phyloP scores from a whole-genome alignment of 2,888 invertebrate species.

The Glaucopsyche alexis region DNA sequence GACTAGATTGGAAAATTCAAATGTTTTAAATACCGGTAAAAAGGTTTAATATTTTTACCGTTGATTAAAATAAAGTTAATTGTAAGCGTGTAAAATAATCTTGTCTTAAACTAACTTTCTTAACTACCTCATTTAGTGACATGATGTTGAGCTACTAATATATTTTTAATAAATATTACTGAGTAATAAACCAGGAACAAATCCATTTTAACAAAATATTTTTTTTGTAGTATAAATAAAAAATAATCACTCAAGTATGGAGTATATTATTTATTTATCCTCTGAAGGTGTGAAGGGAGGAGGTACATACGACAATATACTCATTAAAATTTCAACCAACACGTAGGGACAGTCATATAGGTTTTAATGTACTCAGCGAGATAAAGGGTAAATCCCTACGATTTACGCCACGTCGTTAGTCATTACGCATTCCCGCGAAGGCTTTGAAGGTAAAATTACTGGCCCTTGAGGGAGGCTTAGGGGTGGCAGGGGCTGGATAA shows the following conservation, averaged over 20 bases:
- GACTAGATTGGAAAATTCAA: slow-evolving; percentile 1
- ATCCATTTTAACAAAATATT: background rate
- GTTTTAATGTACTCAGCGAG: slow-evolving; percentile 37
- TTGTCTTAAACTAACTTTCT: background rate
- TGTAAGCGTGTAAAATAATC: no score
- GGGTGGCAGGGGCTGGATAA: slow-evolving; percentile 53
- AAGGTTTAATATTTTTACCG: background rate
- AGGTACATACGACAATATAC: slow-evolving; percentile 19
- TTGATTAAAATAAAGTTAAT: no score
- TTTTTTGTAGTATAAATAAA: background rate
- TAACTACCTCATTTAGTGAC: background rate
- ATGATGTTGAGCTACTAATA: no score
- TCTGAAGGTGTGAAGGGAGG: background rate
- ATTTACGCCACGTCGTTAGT: slow-evolving; percentile 71
- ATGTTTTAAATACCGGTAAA: background rate
- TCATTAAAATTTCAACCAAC: slow-evolving; percentile 20
- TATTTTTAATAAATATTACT: background rate
- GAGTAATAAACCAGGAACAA: background rate
- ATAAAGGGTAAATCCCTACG: slow-evolving; percentile 65
- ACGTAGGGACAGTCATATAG: slow-evolving; percentile 27
- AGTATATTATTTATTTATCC: background rate
- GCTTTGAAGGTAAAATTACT: slow-evolving; percentile 74
- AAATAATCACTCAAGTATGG: background rate
- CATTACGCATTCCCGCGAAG: slow-evolving; percentile 74
- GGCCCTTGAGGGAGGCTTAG: slow-evolving; percentile 63